phyloP scores from a whole-genome alignment of 2,113 vertebrate species.

The Amblyornis subalaris region DNA sequence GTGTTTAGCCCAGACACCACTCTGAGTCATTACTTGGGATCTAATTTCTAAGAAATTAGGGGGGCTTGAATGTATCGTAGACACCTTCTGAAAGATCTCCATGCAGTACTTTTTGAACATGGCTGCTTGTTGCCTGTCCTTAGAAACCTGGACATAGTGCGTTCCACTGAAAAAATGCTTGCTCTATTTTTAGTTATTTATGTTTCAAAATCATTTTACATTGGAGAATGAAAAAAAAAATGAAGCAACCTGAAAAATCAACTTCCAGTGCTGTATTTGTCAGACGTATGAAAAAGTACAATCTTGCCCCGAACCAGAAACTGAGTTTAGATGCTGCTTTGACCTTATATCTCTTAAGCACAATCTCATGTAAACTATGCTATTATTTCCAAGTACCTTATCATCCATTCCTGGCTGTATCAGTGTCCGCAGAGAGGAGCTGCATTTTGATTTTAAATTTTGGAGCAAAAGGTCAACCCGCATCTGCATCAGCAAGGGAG shows the following conservation, averaged over 20 bases:
- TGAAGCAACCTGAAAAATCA: background rate
- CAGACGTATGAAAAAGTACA: background rate
- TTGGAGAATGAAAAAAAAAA: background rate
- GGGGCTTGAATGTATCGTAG: background rate
- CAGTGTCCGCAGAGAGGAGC: background rate
- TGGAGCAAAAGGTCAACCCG: conserved; percentile 31
- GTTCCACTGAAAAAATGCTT: background rate
- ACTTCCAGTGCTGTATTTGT: background rate
- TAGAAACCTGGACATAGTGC: background rate
- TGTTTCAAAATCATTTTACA: background rate
- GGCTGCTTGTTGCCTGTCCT: background rate
- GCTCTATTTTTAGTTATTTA: background rate
- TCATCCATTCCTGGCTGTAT: background rate
- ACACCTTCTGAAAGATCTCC: background rate
- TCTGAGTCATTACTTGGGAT: background rate
- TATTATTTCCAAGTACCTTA: conserved; percentile 26
- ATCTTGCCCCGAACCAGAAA: background rate
- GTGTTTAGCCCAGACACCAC: background rate
- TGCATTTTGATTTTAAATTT: conserved; percentile 28
- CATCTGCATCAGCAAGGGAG: background rate
- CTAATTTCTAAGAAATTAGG: background rate
- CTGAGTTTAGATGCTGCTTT: conserved; percentile 11
- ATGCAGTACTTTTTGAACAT: background rate
- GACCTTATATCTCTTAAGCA: conserved; percentile 12
- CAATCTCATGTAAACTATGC: background rate